Percentiles rank a stretch among this genome's conserved stretches.
Conservation (phyloP, 2,797 vertebrate genomes). For the Alosa sapidissima region DNA sequence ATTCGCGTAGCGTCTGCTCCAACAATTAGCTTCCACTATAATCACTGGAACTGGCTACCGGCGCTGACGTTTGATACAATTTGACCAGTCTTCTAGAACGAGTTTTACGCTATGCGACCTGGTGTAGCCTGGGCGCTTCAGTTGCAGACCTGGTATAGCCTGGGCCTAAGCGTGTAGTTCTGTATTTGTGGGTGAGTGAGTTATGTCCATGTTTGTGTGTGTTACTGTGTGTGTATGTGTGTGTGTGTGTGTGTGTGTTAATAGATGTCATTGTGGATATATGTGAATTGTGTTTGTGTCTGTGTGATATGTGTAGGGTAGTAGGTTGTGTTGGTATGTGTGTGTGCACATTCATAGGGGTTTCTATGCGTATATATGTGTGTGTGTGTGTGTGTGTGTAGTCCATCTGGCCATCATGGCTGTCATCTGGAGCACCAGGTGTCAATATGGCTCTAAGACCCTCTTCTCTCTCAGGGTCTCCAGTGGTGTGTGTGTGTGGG, state of each 20-base stretch:
- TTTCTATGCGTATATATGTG: constrained; percentile 42
- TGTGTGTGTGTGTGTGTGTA: constrained; percentile 41
- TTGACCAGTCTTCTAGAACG: no score
- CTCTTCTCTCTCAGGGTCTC: constrained; percentile 34
- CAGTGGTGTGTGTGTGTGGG: constrained; percentile 29
- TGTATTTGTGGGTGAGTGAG: background rate
- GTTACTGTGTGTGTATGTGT: constrained; percentile 30
- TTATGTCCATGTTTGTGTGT: constrained; percentile 24
- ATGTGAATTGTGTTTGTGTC: background rate
- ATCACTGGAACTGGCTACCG: no score
- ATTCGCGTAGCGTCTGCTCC: no score
- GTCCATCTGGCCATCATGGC: constrained; percentile 60
- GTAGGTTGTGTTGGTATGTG: constrained; percentile 32
- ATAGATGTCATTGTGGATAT: background rate
- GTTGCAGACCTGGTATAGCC: no score
- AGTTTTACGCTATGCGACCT: no score
- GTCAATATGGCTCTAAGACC: constrained; percentile 56
- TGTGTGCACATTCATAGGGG: constrained; percentile 13
- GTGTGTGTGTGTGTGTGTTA: constrained; percentile 27
- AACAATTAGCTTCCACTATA: no score
- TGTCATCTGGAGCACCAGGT: constrained; percentile 65
- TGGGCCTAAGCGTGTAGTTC: no score
- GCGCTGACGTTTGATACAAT: no score
- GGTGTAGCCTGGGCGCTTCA: no score
- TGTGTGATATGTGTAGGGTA: background rate